Evolutionary conservation across 37 sponge, comb jelly and placozoan species (phyloP).

Genomic region (Hexactinellida sp.): DNA sequence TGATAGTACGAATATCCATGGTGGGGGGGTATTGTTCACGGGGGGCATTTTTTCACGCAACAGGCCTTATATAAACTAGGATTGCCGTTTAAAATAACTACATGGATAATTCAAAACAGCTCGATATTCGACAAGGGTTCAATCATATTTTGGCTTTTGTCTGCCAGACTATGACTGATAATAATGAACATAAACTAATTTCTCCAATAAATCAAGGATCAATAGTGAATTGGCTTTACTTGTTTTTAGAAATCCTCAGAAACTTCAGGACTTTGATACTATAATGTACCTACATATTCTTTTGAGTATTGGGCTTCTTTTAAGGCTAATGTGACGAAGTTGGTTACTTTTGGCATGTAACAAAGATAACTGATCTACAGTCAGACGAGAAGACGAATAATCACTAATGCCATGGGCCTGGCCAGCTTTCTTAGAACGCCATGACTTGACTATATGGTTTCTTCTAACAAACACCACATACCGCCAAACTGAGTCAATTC

Average conservation of each 20-base stretch:
- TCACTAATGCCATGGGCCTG: not conserved
- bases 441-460: conserved; percentile 11
- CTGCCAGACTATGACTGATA: not conserved
- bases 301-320: too few relatives aligned
- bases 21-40: too few relatives aligned
- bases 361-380: not conserved
- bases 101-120: too few relatives aligned
- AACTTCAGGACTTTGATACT: too few relatives aligned
- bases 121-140: too few relatives aligned
- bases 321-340: not conserved
- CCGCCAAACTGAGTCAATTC: not conserved
- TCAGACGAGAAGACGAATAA: not conserved
- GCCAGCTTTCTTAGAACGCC: not conserved
- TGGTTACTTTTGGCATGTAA: not conserved
- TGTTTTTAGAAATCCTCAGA: too few relatives aligned
- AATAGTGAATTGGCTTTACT: too few relatives aligned
- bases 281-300: too few relatives aligned
- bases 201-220: not conserved
- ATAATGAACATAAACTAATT: not conserved
- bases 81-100: too few relatives aligned
- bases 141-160: not conserved
- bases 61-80: too few relatives aligned
- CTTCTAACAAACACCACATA: not conserved
- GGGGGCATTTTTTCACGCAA: too few relatives aligned
- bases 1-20: too few relatives aligned